Evolutionary conservation across 2,888 invertebrate genomes (phyloP).

Genomic region (Pimpla rufipes): DNA sequence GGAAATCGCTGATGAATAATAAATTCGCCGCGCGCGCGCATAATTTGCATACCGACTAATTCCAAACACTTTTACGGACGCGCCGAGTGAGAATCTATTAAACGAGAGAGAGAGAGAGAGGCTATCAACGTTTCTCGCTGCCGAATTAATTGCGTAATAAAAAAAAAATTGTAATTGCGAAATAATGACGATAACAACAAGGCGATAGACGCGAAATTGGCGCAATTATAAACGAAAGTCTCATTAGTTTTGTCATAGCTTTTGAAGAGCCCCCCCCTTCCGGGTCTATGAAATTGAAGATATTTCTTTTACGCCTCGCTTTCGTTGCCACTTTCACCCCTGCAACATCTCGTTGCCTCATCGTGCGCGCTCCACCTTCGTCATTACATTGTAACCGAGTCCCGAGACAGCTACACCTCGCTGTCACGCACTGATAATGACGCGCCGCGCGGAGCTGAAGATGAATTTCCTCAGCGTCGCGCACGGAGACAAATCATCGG

Average conservation of each 20-base stretch:
- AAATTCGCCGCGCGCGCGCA: too few species aligned
- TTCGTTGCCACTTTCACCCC: background rate
- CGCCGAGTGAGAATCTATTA: too few species aligned
- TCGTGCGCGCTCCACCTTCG: background rate
- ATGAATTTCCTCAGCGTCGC: background rate
- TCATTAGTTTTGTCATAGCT: too few species aligned
- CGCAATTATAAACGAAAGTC: too few species aligned
- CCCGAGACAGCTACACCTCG: background rate
- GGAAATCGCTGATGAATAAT: background rate
- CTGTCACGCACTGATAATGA: background rate
- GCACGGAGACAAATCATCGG: background rate
- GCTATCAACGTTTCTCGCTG: background rate
- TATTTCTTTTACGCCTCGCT: background rate
- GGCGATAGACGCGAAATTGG: too few species aligned
- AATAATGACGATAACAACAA: too few species aligned
- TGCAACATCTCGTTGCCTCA: background rate
- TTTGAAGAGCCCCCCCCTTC: too few species aligned
- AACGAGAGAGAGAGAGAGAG: too few species aligned
- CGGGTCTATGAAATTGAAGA: background rate
- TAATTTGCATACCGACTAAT: too few species aligned
- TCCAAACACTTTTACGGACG: background rate
- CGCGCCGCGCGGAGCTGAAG: background rate
- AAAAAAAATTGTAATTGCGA: too few species aligned
- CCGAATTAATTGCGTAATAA: too few species aligned
- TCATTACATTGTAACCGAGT: background rate